Base-by-base conservation (phyloP, 2,797 vertebrate genomes). In the Artibeus jamaicensis region DNA sequence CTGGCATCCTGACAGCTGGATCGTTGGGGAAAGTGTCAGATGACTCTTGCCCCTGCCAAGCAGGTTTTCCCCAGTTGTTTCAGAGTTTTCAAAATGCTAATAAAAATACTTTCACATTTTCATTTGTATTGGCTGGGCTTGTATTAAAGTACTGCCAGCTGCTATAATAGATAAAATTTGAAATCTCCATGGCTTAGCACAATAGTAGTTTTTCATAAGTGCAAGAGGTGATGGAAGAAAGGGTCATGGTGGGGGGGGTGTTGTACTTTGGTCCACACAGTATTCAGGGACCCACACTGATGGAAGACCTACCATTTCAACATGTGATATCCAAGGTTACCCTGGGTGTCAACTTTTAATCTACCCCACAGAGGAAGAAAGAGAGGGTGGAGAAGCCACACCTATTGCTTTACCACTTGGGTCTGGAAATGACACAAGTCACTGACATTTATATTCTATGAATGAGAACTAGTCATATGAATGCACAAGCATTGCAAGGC, bases 1-100 rank as follows among this genome's bases (percentile, higher is more conserved):
- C 82, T 95, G 94, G 91, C 70, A 39, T 62, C 76, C 90, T 74
- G 86, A 94, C 91, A 86, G 93, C 95, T 94, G 96, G 86, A 74
- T 78, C 82, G 5, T 6, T 26, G 14, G 9, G 26, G 71, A 18
- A 68, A 76, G 86, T 91, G 84, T 91, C 4, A 0, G 86, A 65
- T 93, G 86, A 92, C 86, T 86, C 93, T 62, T 26, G 29, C 34
- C n/a, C 32, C 46, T 91, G 89, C 91, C 91, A 95, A 90, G 78
- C 12, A 71, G 83, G 46, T 91, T 83, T 88, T 95, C 39, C 95
- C 68, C 82, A 91, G 86, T 97, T 96, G 95, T 94, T 93, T 71
- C 42, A 76, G 77, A 89, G 74, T 89, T 65, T 95, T 94, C 86
- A 84, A 89, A 95, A 94, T 55, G 76, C 82, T 92, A 95, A 92